These are phyloP conservation scores for Amblyteles armatorius DNA, from an alignment of 2,888 invertebrate species.

Conservation along the genomic window DNA sequence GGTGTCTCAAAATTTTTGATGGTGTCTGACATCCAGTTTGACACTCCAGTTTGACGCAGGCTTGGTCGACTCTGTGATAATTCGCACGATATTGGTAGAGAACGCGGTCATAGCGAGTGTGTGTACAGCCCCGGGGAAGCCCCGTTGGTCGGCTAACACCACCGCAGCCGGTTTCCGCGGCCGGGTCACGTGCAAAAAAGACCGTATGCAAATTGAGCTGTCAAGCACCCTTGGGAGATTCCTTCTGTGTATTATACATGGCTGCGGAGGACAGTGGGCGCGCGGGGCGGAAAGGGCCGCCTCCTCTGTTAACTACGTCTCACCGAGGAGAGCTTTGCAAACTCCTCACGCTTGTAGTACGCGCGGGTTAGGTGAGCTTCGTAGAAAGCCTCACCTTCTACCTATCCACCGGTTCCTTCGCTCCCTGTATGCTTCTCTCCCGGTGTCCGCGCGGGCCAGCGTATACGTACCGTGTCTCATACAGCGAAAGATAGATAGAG, in stretches of 20 bases:
- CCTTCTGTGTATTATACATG: constrained; percentile 80
- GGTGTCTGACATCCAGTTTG: not conserved
- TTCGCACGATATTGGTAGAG: constrained; percentile 27
- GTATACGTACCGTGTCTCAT: constrained; percentile 48
- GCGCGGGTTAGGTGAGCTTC: constrained; percentile 62
- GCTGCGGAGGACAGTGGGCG: constrained; percentile 65
- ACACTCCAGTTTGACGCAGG: constrained; percentile 8
- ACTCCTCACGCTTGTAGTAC: constrained; percentile 79
- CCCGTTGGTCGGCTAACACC: constrained; percentile 29
- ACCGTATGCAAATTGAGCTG: constrained; percentile 81
- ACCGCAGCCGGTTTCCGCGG: constrained; percentile 49
- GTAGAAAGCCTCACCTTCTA: constrained; percentile 48
- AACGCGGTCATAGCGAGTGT: not conserved
- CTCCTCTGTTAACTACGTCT: constrained; percentile 79
- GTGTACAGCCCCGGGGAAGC: constrained; percentile 39
- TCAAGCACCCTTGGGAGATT: constrained; percentile 80
- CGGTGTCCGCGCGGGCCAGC: constrained; percentile 47
- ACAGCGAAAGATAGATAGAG: constrained; percentile 56
- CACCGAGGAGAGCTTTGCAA: constrained; percentile 80
- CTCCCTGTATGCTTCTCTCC: constrained; percentile 47
- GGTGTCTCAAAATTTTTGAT: not conserved
- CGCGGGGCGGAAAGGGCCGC: constrained; percentile 38
- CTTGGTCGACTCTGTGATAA: constrained; percentile 28
- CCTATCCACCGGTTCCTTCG: constrained; percentile 10
- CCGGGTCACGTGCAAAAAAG: constrained; percentile 73